These are phyloP conservation scores for Drosophila equinoxialis DNA, from an alignment of 1,140 invertebrate species.

Conservation along the genomic window DNA sequence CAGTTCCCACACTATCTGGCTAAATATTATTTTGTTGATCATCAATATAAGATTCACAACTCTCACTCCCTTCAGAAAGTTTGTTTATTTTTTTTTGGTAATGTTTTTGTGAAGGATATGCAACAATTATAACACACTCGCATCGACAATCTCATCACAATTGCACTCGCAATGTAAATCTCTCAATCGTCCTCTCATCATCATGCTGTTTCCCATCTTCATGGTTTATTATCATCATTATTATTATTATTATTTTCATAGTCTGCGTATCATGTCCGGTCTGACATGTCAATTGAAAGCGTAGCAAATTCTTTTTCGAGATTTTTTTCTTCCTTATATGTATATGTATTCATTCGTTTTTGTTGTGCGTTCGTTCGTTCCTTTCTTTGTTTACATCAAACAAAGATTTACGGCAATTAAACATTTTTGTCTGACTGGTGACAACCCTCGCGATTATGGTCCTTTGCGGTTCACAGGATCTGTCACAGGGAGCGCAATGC, in stretches of 20 bases:
- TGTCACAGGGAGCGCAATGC: constrained; percentile 22
- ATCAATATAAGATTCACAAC: too few species aligned
- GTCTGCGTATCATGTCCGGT: constrained; percentile 48
- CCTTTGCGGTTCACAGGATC: constrained; percentile 74
- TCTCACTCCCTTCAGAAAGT: too few species aligned
- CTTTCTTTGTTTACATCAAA: constrained; percentile 79
- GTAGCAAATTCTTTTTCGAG: constrained; percentile 56
- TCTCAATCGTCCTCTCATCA: constrained; percentile 16
- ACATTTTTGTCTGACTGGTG: constrained; percentile 58
- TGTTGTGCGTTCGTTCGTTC: constrained; percentile 1
- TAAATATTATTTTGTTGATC: too few species aligned
- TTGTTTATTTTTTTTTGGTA: neutral
- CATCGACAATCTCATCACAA: constrained; percentile 15
- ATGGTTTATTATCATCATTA: constrained; percentile 45
- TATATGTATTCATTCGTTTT: neutral
- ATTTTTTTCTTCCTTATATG: constrained; percentile 15
- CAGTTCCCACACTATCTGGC: too few species aligned
- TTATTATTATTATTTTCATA: constrained; percentile 53
- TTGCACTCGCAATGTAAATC: neutral
- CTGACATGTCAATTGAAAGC: constrained; percentile 76
- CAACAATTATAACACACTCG: constrained; percentile 47
- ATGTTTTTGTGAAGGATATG: neutral
- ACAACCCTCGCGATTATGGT: constrained; percentile 77
- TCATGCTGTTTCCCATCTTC: constrained; percentile 18
- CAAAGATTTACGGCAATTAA: constrained; percentile 83